These are phyloP conservation scores for Deilephila elpenor DNA, from an alignment of 2,888 invertebrate genomes.

Conservation along the genomic window DNA sequence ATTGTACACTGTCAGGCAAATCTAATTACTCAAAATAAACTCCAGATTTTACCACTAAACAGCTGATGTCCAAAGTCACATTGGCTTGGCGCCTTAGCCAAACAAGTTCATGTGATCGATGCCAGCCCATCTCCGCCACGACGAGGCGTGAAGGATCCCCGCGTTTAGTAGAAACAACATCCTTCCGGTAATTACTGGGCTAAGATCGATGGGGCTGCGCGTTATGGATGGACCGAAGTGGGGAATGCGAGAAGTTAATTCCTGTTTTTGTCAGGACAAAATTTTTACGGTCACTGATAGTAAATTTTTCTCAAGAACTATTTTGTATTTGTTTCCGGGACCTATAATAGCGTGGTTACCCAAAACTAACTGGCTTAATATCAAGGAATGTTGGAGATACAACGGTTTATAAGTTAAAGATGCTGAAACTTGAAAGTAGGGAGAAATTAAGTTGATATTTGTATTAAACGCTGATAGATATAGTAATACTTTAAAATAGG, in stretches of 20 bases:
- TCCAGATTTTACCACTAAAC: neutral
- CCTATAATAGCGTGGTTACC: no score
- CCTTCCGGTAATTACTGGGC: constrained; percentile 30
- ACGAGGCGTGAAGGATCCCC: constrained; percentile 20
- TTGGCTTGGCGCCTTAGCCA: neutral
- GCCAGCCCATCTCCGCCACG: constrained; percentile 14
- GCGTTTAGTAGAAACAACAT: constrained; percentile 17
- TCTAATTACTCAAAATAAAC: no score
- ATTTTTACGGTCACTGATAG: no score
- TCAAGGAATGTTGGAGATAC: neutral
- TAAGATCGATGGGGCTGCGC: constrained; percentile 30
- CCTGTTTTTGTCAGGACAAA: neutral
- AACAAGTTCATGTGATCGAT: constrained; percentile 21
- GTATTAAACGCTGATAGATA: no score
- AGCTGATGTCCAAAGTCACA: neutral
- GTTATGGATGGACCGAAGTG: constrained; percentile 6
- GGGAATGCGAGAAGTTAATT: constrained; percentile 12
- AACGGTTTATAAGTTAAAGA: no score
- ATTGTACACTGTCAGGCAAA: no score
- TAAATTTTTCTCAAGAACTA: no score
- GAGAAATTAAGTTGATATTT: no score
- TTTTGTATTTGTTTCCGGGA: no score
- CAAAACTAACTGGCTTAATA: neutral
- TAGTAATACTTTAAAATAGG: no score
- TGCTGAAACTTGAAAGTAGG: no score